Evolutionary conservation across 1,140 invertebrate genomes (phyloP), one percentile per base, ranked within the genome.

Genomic region (Streblospio benedicti): DNA sequence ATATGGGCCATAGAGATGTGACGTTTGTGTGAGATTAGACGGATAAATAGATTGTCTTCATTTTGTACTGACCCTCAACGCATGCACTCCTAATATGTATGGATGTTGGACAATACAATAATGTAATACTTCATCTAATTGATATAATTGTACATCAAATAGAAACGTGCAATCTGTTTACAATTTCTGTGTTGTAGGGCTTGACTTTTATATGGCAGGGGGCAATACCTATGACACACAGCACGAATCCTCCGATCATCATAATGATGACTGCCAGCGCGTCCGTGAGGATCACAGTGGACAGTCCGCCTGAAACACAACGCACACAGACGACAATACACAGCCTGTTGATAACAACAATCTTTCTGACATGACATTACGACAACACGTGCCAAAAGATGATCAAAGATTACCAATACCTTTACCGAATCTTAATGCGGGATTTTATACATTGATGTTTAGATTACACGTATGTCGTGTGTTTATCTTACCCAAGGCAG

Each of bases 261-360:
- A 81, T 81, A 4, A 79, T 69, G 58, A 81, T 71, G 4, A 79
- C 79, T 65, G 81, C 79, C 2, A 80, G 70, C 60, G 77, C 74
- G 59, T 81, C 79, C 5, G 79, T 80, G 74, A 74, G 79, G 33
- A 80, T 80, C n/a, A 80, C 79, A 5, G 78, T 74, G 27, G 74
- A 69, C 25, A 80, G 63, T 1, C 78, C 78, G 14, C 78, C 65
- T 65, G 58, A 31, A 66, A 56, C 38, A 50, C 12, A 12, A n/a
- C 12, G n/a, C n/a, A 12, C 38, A 41, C 12, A 12, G 12, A n/a
- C 12, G n/a, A 12, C 38, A n/a, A 12, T 12, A n/a, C 38, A n/a
- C n/a, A n/a, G 38, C 38, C 12, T 41, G 38, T 41, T 12, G 12
- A 41, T 41, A 12, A 12, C 12, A 41, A 12, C 9, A n/a, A n/a